phyloP scores from a whole-genome alignment of 2,797 vertebrate species.

The Meriones psammophilus region DNA sequence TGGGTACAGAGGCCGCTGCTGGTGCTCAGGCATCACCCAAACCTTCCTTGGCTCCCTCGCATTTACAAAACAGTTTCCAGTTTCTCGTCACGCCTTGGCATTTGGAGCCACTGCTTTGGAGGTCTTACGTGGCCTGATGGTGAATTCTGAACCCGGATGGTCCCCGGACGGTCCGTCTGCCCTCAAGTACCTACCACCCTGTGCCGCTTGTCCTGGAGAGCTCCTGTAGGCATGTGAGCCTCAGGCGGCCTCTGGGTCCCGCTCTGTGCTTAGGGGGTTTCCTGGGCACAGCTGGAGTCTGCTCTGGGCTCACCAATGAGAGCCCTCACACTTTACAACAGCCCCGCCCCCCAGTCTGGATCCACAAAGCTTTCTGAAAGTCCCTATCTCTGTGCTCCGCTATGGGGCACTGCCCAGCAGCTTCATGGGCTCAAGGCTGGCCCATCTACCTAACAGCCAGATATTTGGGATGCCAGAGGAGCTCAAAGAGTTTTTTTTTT shows the following conservation, averaged over 20 bases:
- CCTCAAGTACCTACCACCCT: not conserved
- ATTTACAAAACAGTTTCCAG: not conserved
- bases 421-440: not conserved
- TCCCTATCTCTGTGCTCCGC: not conserved
- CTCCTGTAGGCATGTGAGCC: not conserved
- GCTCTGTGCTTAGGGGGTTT: not conserved
- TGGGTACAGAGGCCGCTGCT: not conserved
- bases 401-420: not conserved
- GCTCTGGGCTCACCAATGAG: not conserved
- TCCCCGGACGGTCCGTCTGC: not conserved
- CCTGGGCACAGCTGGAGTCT: not conserved
- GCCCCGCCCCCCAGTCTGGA: fast-evolving
- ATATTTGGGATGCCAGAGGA: not conserved
- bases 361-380: not conserved
- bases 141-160: not conserved
- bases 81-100: not conserved
- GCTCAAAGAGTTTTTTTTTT: not conserved
- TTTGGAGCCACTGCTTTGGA: not conserved
- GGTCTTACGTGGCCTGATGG: not conserved
- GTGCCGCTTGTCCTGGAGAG: not conserved
- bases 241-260: not conserved
- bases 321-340: fast-evolving
- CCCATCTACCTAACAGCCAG: not conserved
- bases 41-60: not conserved
- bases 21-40: not conserved